A percentile compares a stretch with the other conserved stretches of the same genome.
These are phyloP conservation scores for Pristionchus maxplancki DNA, from an alignment of 2,888 invertebrate species.

Conservation along the genomic window DNA sequence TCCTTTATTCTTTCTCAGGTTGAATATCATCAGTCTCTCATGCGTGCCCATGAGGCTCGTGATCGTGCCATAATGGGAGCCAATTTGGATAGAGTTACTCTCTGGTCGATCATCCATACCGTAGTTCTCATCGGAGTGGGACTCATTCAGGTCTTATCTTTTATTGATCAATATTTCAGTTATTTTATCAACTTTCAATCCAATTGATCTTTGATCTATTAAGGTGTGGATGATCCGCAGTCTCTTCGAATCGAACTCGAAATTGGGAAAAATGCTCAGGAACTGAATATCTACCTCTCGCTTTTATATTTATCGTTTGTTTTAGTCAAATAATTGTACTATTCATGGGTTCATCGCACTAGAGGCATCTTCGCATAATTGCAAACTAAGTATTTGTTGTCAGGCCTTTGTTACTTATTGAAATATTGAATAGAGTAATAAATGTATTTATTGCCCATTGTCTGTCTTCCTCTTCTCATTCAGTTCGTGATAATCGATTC, in stretches of 20 bases:
- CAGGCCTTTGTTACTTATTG: conserved; percentile 14
- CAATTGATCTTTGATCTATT: conserved; percentile 45
- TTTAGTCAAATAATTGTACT: conserved; percentile 21
- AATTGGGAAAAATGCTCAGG: conserved; percentile 74
- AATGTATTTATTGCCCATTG: conserved; percentile 42
- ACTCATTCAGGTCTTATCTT: conserved; percentile 80
- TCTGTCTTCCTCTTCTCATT: neutral
- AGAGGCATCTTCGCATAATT: conserved; percentile 47
- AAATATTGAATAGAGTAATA: conserved; percentile 29
- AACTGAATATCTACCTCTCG: conserved; percentile 49
- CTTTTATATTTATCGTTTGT: conserved; percentile 15
- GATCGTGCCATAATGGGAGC: conserved; percentile 89
- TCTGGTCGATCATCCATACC: conserved; percentile 87
- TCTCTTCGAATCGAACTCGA: conserved; percentile 84
- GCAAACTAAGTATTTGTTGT: conserved; percentile 32
- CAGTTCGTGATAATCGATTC: conserved; percentile 27
- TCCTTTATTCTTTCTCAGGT: neutral
- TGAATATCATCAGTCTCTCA: conserved; percentile 73
- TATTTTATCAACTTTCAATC: too few relatives aligned
- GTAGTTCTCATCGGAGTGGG: conserved; percentile 86
- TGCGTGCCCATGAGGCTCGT: conserved; percentile 86
- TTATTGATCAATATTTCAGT: neutral
- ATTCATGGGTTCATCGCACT: conserved; percentile 32
- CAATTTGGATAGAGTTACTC: conserved; percentile 88
- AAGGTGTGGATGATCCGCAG: conserved; percentile 86